Evolutionary conservation across 2,888 invertebrate genomes (phyloP).

Genomic region (Axea sp.): DNA sequence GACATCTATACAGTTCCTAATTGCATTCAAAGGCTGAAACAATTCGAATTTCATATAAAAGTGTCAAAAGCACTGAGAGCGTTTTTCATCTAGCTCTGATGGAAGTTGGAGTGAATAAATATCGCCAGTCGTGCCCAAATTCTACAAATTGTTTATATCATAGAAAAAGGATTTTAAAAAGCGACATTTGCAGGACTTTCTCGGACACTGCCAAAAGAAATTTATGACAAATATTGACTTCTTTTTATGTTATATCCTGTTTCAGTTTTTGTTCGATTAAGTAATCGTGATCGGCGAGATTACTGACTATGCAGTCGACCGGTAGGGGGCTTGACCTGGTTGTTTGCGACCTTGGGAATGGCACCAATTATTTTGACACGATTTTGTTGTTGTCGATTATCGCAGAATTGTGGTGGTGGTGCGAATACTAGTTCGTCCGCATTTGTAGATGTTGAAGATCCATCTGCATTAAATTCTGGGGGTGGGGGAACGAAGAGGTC

Average conservation of each 20-base stretch:
- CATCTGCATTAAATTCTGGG: constrained; percentile 81
- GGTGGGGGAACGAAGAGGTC: constrained; percentile 82
- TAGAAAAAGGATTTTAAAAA: constrained; percentile 19
- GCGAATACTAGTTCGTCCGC: constrained; percentile 85
- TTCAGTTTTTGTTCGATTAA: constrained; percentile 13
- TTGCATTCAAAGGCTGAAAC: constrained; percentile 23
- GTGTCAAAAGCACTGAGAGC: not conserved
- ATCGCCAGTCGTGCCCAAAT: too few species aligned
- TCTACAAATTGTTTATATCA: too few species aligned
- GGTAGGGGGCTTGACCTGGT: constrained; percentile 78
- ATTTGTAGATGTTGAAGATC: constrained; percentile 75
- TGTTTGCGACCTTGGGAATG: constrained; percentile 84
- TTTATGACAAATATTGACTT: constrained; percentile 52
- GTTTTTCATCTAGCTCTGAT: not conserved
- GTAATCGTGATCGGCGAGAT: constrained; percentile 16
- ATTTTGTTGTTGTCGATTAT: constrained; percentile 80
- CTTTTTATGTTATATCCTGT: constrained; percentile 12
- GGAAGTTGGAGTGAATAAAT: not conserved
- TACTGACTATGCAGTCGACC: constrained; percentile 80
- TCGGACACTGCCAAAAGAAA: constrained; percentile 55
- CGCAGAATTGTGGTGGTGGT: constrained; percentile 95
- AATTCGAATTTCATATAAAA: constrained; percentile 2
- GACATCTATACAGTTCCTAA: constrained; percentile 18
- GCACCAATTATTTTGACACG: constrained; percentile 91
- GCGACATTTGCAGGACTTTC: constrained; percentile 34